These are phyloP conservation scores for Callionymus lyra DNA, from an alignment of 2,113 vertebrate species.

Conservation along the genomic window DNA sequence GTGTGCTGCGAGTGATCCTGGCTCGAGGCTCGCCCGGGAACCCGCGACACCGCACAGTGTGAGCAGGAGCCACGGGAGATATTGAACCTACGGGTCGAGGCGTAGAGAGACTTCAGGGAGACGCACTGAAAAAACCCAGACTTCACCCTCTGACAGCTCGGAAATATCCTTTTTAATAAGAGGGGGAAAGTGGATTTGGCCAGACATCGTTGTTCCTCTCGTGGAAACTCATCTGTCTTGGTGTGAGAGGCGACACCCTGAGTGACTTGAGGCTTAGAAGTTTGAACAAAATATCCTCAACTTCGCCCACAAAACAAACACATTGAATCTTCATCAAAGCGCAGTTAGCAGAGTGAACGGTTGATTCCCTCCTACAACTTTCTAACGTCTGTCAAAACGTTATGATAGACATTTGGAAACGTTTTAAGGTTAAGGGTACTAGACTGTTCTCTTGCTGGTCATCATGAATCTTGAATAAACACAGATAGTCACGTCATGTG, in stretches of 20 bases:
- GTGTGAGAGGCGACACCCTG: slow-evolving; percentile 58
- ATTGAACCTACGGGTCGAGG: slow-evolving; percentile 45
- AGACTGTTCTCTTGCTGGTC: too few relatives aligned
- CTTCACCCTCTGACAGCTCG: slow-evolving; percentile 65
- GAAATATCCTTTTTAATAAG: slow-evolving; percentile 72
- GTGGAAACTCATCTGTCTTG: slow-evolving; percentile 66
- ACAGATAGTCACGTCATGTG: too few relatives aligned
- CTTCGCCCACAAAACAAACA: too few relatives aligned
- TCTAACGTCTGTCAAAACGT: too few relatives aligned
- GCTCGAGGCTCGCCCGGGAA: slow-evolving; percentile 45
- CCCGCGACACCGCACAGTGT: slow-evolving; percentile 34
- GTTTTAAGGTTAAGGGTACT: too few relatives aligned
- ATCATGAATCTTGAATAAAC: too few relatives aligned
- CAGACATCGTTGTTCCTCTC: slow-evolving; percentile 62
- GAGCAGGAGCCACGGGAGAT: slow-evolving; percentile 34
- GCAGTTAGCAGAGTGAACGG: too few relatives aligned
- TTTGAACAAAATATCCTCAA: background rate
- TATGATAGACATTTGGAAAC: too few relatives aligned
- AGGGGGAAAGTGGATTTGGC: slow-evolving; percentile 69
- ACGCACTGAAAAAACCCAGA: slow-evolving; percentile 63
- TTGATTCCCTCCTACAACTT: too few relatives aligned
- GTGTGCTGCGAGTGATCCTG: slow-evolving; percentile 48
- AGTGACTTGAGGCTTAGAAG: slow-evolving; percentile 42
- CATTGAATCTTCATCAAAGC: too few relatives aligned
- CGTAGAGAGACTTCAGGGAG: slow-evolving; percentile 56